Conservation (phyloP, 2,113 vertebrate species). For the Rhinopomastus cyanomelas region DNA sequence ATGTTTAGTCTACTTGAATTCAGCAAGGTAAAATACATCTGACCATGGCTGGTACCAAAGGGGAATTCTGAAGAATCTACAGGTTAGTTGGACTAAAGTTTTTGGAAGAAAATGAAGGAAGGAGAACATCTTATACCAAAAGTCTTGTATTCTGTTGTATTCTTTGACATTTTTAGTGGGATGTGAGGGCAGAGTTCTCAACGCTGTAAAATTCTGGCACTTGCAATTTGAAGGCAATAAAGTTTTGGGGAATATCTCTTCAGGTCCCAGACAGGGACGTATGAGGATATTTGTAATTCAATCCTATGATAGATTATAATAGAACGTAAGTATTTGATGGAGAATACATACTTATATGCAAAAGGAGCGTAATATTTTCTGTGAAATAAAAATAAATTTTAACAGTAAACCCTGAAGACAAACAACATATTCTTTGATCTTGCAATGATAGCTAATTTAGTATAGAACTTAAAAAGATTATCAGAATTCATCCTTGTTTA, state of each 20-base stretch:
- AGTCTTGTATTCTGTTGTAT: background rate
- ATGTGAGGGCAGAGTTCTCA: background rate
- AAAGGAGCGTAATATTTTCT: background rate
- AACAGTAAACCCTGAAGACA: background rate
- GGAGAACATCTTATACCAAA: background rate
- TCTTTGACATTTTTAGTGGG: background rate
- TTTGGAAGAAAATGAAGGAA: background rate
- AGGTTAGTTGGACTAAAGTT: background rate
- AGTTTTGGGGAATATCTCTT: background rate
- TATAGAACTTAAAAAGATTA: background rate
- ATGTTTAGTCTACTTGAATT: constrained; percentile 22
- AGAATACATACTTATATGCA: background rate
- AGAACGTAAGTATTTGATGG: background rate
- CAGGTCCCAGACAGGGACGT: background rate
- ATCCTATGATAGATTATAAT: background rate
- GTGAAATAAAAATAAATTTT: background rate
- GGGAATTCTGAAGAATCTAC: background rate
- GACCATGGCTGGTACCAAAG: background rate
- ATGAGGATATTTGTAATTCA: background rate
- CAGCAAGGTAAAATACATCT: background rate
- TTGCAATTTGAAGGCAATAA: background rate
- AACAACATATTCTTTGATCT: background rate
- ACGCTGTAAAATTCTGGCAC: background rate
- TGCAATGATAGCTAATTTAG: background rate
- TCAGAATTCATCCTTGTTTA: background rate